Conservation (phyloP, 2,113 vertebrate species). For the Pedetes capensis region DNA sequence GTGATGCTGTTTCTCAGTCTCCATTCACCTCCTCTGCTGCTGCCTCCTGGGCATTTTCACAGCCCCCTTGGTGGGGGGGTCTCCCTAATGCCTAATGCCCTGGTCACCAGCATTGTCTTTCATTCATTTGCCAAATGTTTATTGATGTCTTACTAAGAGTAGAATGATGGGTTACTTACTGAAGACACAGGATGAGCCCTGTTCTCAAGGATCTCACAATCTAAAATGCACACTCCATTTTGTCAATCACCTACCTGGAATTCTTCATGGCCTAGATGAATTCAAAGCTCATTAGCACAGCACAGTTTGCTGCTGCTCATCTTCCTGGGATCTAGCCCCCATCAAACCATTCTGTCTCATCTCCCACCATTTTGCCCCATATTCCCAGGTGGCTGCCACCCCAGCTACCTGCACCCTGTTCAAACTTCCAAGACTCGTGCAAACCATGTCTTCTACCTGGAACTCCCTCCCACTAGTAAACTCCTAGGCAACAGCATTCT, state of each 20-base stretch:
- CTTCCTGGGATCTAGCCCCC: background rate
- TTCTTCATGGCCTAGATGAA: background rate
- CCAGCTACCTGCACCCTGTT: background rate
- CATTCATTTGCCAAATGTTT: too few relatives aligned
- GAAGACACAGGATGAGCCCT: too few relatives aligned
- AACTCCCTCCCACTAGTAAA: too few relatives aligned
- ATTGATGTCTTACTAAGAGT: too few relatives aligned
- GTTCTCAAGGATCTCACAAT: too few relatives aligned
- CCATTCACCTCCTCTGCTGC: too few relatives aligned
- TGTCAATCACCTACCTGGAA: background rate
- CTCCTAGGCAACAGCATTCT: background rate
- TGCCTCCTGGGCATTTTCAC: too few relatives aligned
- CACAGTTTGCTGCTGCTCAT: background rate
- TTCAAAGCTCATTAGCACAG: background rate
- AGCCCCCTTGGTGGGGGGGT: too few relatives aligned
- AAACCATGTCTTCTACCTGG: background rate
- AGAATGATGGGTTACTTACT: too few relatives aligned
- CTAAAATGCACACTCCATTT: background rate
- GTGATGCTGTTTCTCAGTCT: too few relatives aligned
- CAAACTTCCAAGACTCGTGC: background rate
- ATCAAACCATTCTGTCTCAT: background rate
- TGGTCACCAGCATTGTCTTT: too few relatives aligned
- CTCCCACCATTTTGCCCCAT: background rate
- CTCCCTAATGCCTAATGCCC: too few relatives aligned
- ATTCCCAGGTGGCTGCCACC: background rate